Conservation (phyloP, 2,113 vertebrate genomes). For the Malurus alboscapulatus region DNA sequence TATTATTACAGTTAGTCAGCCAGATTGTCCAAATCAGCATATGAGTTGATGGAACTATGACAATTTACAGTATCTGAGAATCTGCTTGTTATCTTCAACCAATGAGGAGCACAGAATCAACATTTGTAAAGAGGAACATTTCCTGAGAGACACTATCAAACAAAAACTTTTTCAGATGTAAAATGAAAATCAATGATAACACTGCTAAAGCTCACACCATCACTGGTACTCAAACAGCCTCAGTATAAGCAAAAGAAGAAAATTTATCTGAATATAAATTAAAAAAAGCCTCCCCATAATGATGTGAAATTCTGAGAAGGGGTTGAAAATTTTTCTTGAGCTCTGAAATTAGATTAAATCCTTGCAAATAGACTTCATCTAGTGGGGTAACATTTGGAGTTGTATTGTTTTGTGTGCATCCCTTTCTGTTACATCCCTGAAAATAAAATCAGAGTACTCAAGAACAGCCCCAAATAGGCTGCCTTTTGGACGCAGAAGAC, state of each 20-base stretch:
- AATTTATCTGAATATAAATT: background rate
- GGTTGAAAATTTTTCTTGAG: background rate
- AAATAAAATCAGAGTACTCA: slow-evolving; percentile 17
- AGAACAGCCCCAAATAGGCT: background rate
- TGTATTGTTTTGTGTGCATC: background rate
- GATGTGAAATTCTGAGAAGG: background rate
- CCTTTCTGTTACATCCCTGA: background rate
- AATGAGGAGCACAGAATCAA: background rate
- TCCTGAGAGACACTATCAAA: background rate
- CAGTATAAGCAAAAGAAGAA: background rate
- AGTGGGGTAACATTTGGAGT: background rate
- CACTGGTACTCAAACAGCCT: background rate
- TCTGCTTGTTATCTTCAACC: background rate
- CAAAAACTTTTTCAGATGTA: background rate
- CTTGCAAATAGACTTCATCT: background rate
- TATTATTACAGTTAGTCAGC: slow-evolving; percentile 1
- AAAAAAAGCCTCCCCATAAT: background rate
- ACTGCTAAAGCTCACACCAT: background rate
- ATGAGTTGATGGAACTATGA: background rate
- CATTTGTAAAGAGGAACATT: background rate
- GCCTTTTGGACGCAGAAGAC: slow-evolving; percentile 4
- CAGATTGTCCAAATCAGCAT: slow-evolving; percentile 13
- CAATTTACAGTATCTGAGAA: background rate
- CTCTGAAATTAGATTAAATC: background rate
- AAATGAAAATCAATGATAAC: background rate